phyloP scores from a whole-genome alignment of 2,797 vertebrate species.

The Amblyraja radiata region DNA sequence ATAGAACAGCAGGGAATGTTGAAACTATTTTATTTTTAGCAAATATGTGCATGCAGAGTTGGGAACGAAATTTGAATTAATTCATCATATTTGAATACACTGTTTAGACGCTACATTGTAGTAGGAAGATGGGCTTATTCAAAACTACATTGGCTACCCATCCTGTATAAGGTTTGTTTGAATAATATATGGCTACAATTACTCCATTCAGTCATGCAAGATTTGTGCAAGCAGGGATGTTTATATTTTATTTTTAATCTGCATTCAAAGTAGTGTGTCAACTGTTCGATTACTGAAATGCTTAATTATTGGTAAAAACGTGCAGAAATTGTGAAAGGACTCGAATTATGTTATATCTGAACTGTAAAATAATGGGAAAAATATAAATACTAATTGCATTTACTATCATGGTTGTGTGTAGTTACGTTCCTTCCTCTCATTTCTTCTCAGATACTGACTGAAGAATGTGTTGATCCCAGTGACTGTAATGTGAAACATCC shows the following conservation, averaged over 20 bases:
- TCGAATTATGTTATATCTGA: not conserved
- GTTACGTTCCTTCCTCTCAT: not conserved
- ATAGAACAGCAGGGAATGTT: not conserved
- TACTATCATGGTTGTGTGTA: not conserved
- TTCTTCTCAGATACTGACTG: not conserved
- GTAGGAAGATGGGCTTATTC: not conserved
- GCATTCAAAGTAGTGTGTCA: not conserved
- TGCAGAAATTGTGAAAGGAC: not conserved
- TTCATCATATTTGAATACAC: not conserved
- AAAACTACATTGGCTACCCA: not conserved
- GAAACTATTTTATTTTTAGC: not conserved
- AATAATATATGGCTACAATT: slow-evolving; percentile 29
- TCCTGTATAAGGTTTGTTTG: not conserved
- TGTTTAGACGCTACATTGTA: not conserved
- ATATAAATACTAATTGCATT: not conserved
- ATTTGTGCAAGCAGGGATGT: not conserved
- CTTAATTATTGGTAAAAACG: slow-evolving; percentile 18
- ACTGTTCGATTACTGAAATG: not conserved
- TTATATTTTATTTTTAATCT: slow-evolving; percentile 13
- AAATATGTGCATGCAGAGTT: not conserved
- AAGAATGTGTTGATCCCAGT: not conserved
- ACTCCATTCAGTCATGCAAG: slow-evolving; percentile 10
- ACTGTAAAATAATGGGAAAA: not conserved
- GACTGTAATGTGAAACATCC: not conserved
- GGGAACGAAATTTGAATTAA: not conserved